These are phyloP conservation scores for Smittia sp. DNA, from an alignment of 2,888 invertebrate species.

Conservation along the genomic window DNA sequence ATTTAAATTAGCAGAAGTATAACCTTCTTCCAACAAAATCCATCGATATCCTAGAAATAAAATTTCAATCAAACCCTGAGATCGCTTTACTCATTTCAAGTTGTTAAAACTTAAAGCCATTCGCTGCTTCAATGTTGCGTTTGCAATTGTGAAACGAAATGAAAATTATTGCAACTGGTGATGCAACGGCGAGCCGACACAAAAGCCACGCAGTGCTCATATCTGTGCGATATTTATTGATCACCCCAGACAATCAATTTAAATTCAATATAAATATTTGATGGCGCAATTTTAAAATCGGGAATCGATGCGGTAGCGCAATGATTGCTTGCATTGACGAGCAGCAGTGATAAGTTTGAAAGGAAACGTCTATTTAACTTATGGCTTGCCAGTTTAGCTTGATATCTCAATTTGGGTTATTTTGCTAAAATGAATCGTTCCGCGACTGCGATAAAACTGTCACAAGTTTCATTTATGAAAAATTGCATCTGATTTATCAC, in stretches of 20 bases:
- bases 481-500: conserved; percentile 12
- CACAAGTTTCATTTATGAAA: neutral
- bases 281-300: neutral
- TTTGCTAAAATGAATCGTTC: neutral
- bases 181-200: neutral
- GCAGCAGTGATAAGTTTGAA: neutral
- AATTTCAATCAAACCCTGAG: no score
- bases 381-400: conserved; percentile 12
- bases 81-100: no score
- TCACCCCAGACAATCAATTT: neutral
- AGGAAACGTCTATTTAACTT: conserved; percentile 36
- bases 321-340: neutral
- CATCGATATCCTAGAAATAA: no score
- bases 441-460: conserved; percentile 1
- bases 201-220: neutral
- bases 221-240: neutral
- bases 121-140: no score
- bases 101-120: no score
- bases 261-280: conserved; percentile 7
- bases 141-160: neutral
- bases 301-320: neutral
- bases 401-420: conserved; percentile 36
- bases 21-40: no score
- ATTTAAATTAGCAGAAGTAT: no score
- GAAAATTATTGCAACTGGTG: neutral